Evolutionary conservation across 2,888 invertebrate genomes (phyloP).

Genomic region (Acronicta psi): DNA sequence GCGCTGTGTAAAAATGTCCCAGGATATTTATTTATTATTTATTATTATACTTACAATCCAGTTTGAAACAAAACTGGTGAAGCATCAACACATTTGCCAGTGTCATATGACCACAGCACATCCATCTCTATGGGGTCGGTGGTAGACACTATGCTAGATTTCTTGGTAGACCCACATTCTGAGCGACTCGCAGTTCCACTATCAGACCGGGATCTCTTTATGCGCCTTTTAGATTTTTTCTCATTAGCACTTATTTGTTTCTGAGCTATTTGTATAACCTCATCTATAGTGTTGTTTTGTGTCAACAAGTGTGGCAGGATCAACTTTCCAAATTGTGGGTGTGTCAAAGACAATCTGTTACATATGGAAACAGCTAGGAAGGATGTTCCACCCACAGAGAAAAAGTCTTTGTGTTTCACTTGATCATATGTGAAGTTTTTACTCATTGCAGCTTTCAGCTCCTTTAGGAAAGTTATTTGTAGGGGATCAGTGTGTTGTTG

Average conservation of each 20-base stretch:
- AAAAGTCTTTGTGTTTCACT: conserved; percentile 85
- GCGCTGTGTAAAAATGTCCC: no score
- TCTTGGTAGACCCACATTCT: conserved; percentile 49
- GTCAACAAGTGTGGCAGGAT: conserved; percentile 89
- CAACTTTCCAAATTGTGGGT: conserved; percentile 80
- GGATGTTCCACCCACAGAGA: conserved; percentile 92
- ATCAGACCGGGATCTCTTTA: conserved; percentile 62
- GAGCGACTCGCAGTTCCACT: conserved; percentile 26
- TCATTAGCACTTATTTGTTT: conserved; percentile 65
- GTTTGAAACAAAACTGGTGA: conserved; percentile 89
- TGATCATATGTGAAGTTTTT: conserved; percentile 70
- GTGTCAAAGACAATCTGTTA: conserved; percentile 85
- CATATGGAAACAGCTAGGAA: conserved; percentile 91
- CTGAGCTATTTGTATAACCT: conserved; percentile 70
- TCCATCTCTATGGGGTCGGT: conserved; percentile 64
- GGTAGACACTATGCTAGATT: conserved; percentile 25
- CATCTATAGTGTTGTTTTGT: conserved; percentile 76
- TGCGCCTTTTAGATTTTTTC: conserved; percentile 61
- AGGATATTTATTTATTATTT: no score
- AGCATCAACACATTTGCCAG: conserved; percentile 95
- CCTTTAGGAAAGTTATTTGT: conserved; percentile 67
- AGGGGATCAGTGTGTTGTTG: conserved; percentile 63
- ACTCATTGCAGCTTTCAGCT: conserved; percentile 66
- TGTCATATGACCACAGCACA: conserved; percentile 90
- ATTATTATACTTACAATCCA: conserved; percentile 77